Percentiles rank a stretch among this genome's conserved stretches.
Evolutionary conservation across 2,888 invertebrate species (phyloP).

Genomic region (Sphinx pinastri): DNA sequence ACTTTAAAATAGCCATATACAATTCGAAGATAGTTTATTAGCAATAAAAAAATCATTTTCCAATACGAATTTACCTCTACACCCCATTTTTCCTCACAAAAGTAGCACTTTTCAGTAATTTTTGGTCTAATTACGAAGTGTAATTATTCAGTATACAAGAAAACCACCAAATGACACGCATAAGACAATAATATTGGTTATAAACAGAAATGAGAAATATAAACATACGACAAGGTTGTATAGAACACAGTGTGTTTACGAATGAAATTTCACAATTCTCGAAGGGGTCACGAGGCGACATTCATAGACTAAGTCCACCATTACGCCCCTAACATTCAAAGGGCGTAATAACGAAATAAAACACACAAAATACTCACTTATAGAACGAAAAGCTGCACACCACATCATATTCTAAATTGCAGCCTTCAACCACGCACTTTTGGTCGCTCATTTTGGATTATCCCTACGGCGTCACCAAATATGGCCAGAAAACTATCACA

Average conservation of each 20-base stretch:
- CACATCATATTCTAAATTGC: constrained; percentile 79
- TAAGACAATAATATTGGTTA: not conserved
- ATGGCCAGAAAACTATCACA: constrained; percentile 72
- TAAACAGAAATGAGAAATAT: not conserved
- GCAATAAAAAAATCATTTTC: too few relatives aligned
- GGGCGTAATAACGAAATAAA: constrained; percentile 6
- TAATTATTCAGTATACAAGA: not conserved
- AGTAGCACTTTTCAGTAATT: too few relatives aligned
- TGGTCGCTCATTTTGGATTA: constrained; percentile 69
- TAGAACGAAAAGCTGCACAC: constrained; percentile 82
- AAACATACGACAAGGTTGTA: not conserved
- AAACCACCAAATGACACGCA: not conserved
- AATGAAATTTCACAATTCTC: not conserved
- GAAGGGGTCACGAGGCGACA: constrained; percentile 17
- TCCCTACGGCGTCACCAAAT: constrained; percentile 59
- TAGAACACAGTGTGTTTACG: not conserved
- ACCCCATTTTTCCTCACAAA: too few relatives aligned
- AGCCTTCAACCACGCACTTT: constrained; percentile 81
- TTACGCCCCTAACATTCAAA: not conserved
- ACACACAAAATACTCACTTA: constrained; percentile 71
- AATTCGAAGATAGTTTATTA: too few relatives aligned
- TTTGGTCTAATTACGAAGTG: not conserved
- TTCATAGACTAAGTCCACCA: constrained; percentile 30
- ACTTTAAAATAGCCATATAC: too few relatives aligned
- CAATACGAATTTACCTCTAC: too few relatives aligned